These are phyloP conservation scores for Ranitomeya variabilis DNA, from an alignment of 2,113 vertebrate genomes.

Conservation along the genomic window DNA sequence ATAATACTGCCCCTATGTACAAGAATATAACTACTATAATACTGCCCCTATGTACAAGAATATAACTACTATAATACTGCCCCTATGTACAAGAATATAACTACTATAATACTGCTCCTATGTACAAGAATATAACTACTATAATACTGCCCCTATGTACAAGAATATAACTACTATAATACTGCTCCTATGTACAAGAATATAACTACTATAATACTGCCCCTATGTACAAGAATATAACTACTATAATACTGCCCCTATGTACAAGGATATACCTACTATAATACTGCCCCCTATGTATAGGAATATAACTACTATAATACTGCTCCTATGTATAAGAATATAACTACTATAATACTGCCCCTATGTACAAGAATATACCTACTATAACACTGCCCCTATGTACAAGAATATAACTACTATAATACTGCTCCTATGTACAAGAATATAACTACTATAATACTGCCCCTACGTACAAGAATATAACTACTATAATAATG, in stretches of 20 bases:
- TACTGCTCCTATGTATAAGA: not conserved
- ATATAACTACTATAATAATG: conserved; percentile 14
- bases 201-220: conserved; percentile 6
- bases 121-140: conserved; percentile 8
- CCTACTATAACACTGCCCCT: not conserved
- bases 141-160: not conserved
- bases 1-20: not conserved
- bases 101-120: conserved; percentile 1
- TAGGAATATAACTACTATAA: conserved; percentile 5
- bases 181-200: not conserved
- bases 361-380: not conserved
- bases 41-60: conserved; percentile 3
- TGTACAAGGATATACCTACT: conserved; percentile 1
- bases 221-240: conserved; percentile 5
- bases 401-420: conserved; percentile 8
- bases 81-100: not conserved
- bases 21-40: conserved; percentile 12
- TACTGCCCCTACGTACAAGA: not conserved
- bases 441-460: conserved; percentile 11
- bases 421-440: not conserved
- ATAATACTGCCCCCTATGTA: not conserved
- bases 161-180: conserved; percentile 12
- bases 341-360: conserved; percentile 8
- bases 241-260: conserved; percentile 5
- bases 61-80: conserved; percentile 8